Percentiles rank a stretch among this genome's conserved stretches.
Conservation (phyloP, 2,888 invertebrate species). For the Dolichomitus sp. region DNA sequence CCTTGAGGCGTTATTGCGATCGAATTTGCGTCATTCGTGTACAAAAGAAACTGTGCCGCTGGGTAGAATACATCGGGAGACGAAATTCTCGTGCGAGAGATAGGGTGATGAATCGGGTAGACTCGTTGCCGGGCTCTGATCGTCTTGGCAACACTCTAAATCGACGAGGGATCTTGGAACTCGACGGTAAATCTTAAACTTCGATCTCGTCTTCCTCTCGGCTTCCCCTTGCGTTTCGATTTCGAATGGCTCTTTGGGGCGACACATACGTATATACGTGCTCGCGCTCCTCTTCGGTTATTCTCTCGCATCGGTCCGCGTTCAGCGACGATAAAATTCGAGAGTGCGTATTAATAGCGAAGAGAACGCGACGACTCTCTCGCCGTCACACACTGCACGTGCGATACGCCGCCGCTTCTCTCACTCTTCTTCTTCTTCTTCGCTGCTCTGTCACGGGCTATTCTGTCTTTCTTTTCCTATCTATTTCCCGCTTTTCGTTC, state of each 20-base stretch:
- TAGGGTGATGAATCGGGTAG: slow-evolving; percentile 1
- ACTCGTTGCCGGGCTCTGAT: not conserved
- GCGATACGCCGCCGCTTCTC: slow-evolving; percentile 51
- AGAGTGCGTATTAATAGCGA: slow-evolving; percentile 60
- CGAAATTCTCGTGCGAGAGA: not conserved
- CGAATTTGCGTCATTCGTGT: slow-evolving; percentile 57
- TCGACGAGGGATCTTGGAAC: slow-evolving; percentile 62
- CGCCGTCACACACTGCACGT: slow-evolving; percentile 42
- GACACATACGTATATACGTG: not conserved
- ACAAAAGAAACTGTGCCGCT: slow-evolving; percentile 44
- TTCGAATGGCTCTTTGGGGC: slow-evolving; percentile 51
- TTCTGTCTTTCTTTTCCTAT: slow-evolving; percentile 45
- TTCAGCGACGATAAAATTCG: slow-evolving; percentile 67
- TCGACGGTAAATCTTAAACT: slow-evolving; percentile 56
- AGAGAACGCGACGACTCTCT: slow-evolving; percentile 9
- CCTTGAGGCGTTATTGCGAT: slow-evolving; percentile 1
- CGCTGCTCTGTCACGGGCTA: not conserved
- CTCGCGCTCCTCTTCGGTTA: slow-evolving; percentile 2
- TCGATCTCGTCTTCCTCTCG: slow-evolving; percentile 49
- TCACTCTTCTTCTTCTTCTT: slow-evolving; percentile 24
- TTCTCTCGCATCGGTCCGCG: slow-evolving; percentile 27
- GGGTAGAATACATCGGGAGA: not conserved
- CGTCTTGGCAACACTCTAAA: slow-evolving; percentile 62
- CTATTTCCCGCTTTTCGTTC: slow-evolving; percentile 32
- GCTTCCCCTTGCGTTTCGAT: slow-evolving; percentile 59